A percentile compares a stretch with the other conserved stretches of the same genome.
These are phyloP conservation scores for Watsonalla cultraria DNA, from an alignment of 2,888 invertebrate genomes.

Conservation along the genomic window DNA sequence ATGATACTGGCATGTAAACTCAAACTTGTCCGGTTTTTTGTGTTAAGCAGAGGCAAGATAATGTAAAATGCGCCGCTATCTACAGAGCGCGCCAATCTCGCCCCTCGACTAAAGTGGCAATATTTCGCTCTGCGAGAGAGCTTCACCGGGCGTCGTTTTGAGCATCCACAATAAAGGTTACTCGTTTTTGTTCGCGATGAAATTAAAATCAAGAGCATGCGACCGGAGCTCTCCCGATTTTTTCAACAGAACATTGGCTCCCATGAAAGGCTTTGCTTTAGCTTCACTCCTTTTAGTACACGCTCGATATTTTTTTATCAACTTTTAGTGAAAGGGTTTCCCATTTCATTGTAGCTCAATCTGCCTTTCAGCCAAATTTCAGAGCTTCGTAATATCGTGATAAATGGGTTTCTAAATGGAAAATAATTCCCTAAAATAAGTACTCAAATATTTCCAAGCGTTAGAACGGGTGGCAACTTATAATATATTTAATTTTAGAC, in stretches of 20 bases:
- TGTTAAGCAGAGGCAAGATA: too few relatives aligned
- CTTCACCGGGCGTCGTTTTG: slow-evolving; percentile 19
- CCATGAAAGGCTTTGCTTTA: slow-evolving; percentile 19
- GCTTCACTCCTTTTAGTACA: slow-evolving; percentile 17
- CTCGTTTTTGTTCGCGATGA: slow-evolving; percentile 36
- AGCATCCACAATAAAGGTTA: slow-evolving; percentile 24
- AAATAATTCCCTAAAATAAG: too few relatives aligned
- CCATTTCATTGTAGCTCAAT: neutral
- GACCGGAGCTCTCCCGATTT: slow-evolving; percentile 20
- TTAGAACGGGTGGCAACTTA: too few relatives aligned
- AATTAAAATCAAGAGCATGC: slow-evolving; percentile 39
- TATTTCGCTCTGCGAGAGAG: slow-evolving; percentile 11
- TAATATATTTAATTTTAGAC: too few relatives aligned
- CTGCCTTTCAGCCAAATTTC: neutral
- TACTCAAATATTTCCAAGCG: too few relatives aligned
- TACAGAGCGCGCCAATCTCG: neutral
- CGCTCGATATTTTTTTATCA: slow-evolving; percentile 12
- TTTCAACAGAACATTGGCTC: slow-evolving; percentile 30
- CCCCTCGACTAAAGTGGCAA: slow-evolving; percentile 12
- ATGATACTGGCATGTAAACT: too few relatives aligned
- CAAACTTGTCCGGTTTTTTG: too few relatives aligned
- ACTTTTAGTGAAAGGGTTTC: neutral
- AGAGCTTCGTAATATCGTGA: neutral
- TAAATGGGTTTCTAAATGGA: neutral
- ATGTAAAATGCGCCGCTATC: neutral